phyloP scores from a whole-genome alignment of 2,888 invertebrate species.

The Callosobruchus maculatus region DNA sequence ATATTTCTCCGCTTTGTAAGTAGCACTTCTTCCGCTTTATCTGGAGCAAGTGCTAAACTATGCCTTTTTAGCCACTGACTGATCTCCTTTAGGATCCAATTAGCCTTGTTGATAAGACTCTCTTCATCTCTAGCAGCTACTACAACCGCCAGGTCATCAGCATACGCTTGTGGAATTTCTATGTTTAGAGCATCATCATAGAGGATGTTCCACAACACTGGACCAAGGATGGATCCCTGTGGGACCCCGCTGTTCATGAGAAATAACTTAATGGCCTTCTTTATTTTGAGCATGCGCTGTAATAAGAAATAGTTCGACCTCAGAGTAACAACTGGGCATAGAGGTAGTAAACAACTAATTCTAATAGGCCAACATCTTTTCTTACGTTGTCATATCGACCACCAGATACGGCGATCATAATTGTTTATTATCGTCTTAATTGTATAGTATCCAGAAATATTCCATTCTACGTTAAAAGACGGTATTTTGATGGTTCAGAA shows the following conservation, averaged over 20 bases:
- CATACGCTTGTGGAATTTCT: slow-evolving; percentile 7
- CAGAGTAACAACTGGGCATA: no score
- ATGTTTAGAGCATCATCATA: slow-evolving; percentile 11
- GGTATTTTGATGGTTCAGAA: no score
- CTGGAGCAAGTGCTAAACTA: background rate
- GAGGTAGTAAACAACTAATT: no score
- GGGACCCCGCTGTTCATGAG: slow-evolving; percentile 9
- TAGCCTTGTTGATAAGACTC: background rate
- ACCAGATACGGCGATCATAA: no score
- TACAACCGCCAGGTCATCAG: slow-evolving; percentile 16
- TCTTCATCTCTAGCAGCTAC: background rate
- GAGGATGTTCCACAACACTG: slow-evolving; percentile 16
- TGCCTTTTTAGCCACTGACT: slow-evolving; percentile 7
- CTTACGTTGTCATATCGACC: no score
- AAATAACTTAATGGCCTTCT: no score
- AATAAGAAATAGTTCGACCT: no score
- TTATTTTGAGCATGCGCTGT: no score
- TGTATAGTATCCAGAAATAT: no score
- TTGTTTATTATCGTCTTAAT: no score
- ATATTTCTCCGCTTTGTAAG: background rate
- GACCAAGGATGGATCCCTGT: slow-evolving; percentile 16
- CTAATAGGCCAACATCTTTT: no score
- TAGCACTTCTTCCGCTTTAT: slow-evolving; percentile 6
- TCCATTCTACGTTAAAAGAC: no score
- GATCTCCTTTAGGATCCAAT: background rate